Base-by-base conservation (phyloP, 2,888 invertebrate genomes). In the Esperia sulphurella region DNA sequence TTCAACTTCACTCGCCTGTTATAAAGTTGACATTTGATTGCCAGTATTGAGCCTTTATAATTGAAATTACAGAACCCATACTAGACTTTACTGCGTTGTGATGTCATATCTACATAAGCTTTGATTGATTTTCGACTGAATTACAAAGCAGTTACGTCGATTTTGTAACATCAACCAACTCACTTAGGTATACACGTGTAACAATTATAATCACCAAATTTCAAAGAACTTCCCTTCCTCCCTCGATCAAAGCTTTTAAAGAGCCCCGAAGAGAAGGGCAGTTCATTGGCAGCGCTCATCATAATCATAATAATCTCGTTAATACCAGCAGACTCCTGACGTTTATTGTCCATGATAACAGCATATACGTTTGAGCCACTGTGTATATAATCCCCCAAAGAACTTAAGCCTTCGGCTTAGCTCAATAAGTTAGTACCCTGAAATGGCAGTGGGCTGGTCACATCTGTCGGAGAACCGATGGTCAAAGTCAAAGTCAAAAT, bases 311-410 rank as follows among this genome's bases (percentile, higher is more conserved):
- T 21, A 21, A 21, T 21, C 31, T 14, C 33, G 43, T 14, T 13
- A 9, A 14, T 41, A 21, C 3, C 39, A 53, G 57, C 61, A 66
- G 65, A 64, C 61, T 70, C 68, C 69, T 77, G 79, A 71, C 67
- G 63, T 66, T 70, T 66, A 67, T 71, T 71, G 45, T 39, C 14
- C 21, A n/a, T 21, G 59, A 68, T 79, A 75, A 79, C 75, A 70
- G 72, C 69, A 66, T 76, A 71, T 79, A 71, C 63, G 71, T 68
- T 71, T 57, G 57, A 72, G 73, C 67, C 64, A 70, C 68, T 80
- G 71, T 71, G 76, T 74, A 71, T 74, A 71, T 72, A 68, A 71
- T 60, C 5, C n/a, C n/a, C n/a, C n/a, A n/a, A n/a, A n/a, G n/a
- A n/a, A n/a, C n/a, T n/a, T n/a, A n/a, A n/a, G n/a, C n/a, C n/a